phyloP scores from a whole-genome alignment of 2,113 vertebrate species.

The Scatophagus argus region DNA sequence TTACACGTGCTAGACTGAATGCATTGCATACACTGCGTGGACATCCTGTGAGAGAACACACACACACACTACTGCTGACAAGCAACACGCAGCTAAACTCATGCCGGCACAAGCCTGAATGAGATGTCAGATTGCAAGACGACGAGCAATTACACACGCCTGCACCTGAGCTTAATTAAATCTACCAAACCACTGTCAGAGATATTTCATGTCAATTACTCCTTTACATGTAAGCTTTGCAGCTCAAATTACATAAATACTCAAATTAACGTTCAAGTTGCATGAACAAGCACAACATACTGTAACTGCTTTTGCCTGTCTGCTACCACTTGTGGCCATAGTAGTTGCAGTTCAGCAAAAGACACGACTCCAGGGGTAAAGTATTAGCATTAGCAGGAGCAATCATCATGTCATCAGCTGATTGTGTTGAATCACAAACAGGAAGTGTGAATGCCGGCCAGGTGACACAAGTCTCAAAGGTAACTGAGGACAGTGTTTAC shows the following conservation, averaged over 20 bases:
- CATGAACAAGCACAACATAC: neutral
- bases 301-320: neutral
- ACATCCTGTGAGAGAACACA: constrained; percentile 39
- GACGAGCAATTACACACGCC: constrained; percentile 26
- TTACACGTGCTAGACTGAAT: constrained; percentile 60
- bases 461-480: neutral
- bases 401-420: neutral
- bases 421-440: constrained; percentile 17
- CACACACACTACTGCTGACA: constrained; percentile 25
- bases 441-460: neutral
- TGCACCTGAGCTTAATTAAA: constrained; percentile 15
- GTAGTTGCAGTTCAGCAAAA: neutral
- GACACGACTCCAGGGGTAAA: neutral
- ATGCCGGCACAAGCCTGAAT: neutral
- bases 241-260: neutral
- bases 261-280: neutral
- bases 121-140: neutral
- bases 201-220: neutral
- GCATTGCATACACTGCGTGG: constrained; percentile 46
- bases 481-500: constrained; percentile 5
- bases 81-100: constrained; percentile 26
- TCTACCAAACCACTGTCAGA: neutral
- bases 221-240: neutral
- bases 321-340: neutral
- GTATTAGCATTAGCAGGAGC: constrained; percentile 1